A percentile compares a stretch with the other conserved stretches of the same genome.
Conservation (phyloP, 1,140 invertebrate species). For the Mactra quadrangularis region DNA sequence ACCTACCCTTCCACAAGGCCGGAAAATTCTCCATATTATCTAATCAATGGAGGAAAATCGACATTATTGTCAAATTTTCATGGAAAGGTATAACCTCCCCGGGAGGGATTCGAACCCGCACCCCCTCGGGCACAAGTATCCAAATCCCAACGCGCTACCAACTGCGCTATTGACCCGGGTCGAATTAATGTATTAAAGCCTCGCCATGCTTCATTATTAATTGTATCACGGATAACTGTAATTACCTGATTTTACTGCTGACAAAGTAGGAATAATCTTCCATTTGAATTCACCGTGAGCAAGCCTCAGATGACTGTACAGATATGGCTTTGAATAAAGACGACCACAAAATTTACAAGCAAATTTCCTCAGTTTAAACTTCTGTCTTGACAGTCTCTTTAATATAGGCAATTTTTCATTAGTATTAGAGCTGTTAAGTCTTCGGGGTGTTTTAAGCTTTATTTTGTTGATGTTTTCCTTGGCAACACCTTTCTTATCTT, state of each 20-base stretch:
- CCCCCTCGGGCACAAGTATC: too few species aligned
- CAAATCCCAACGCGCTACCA: too few species aligned
- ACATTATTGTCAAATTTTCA: too few species aligned
- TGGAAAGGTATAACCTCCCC: too few species aligned
- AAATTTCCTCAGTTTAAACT: background rate
- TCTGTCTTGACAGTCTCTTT: background rate
- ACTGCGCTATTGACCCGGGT: too few species aligned
- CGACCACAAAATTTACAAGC: slow-evolving; percentile 41
- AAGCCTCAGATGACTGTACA: slow-evolving; percentile 30
- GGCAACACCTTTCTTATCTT: background rate
- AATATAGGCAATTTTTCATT: background rate
- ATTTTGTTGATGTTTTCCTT: background rate
- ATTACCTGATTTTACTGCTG: background rate
- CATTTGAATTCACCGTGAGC: slow-evolving; percentile 8
- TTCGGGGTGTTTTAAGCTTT: background rate
- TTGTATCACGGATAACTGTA: background rate
- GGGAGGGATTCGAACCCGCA: too few species aligned
- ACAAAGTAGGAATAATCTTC: slow-evolving; percentile 1
- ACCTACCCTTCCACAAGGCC: too few species aligned
- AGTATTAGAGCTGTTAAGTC: background rate
- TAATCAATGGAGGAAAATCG: too few species aligned
- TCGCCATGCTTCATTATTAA: background rate
- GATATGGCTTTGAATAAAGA: slow-evolving; percentile 22
- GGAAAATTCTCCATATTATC: too few species aligned
- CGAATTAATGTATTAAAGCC: background rate